Percentiles rank a stretch among this genome's conserved stretches.
These are phyloP conservation scores for Ctenicera cuprea DNA, from an alignment of 2,888 invertebrate species.

Conservation along the genomic window DNA sequence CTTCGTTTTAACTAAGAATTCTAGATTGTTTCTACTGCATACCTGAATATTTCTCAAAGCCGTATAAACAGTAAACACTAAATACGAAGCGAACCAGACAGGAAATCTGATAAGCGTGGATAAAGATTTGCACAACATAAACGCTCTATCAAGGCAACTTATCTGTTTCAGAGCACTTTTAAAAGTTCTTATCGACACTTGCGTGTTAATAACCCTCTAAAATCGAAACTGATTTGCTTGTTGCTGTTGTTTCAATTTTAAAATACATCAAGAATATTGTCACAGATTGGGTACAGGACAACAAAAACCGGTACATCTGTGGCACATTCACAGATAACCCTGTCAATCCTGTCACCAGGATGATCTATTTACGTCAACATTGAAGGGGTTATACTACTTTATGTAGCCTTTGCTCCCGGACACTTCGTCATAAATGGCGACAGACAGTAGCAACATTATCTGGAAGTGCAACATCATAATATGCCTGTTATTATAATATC, in stretches of 20 bases:
- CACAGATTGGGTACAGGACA: not conserved
- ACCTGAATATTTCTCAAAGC: too few relatives aligned
- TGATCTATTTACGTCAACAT: conserved; percentile 16
- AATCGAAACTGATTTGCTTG: not conserved
- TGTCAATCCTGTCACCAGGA: conserved; percentile 15
- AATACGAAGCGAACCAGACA: conserved; percentile 13
- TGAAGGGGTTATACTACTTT: not conserved
- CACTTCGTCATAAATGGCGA: conserved; percentile 6
- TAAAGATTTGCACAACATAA: conserved; percentile 27
- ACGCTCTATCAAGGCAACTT: conserved; percentile 18
- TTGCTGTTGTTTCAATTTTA: conserved; percentile 4
- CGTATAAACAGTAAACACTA: too few relatives aligned
- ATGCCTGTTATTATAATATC: too few relatives aligned
- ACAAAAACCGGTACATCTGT: not conserved
- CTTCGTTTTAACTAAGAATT: too few relatives aligned
- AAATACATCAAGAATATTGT: not conserved
- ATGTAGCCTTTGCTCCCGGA: conserved; percentile 2
- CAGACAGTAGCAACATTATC: not conserved
- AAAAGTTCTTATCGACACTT: conserved; percentile 28
- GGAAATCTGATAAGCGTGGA: conserved; percentile 28
- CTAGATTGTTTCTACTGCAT: too few relatives aligned
- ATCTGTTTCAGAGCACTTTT: conserved; percentile 32
- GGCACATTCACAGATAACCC: conserved; percentile 24
- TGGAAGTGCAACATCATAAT: too few relatives aligned
- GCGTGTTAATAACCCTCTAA: conserved; percentile 31